A percentile compares a stretch with the other conserved stretches of the same genome.
These are phyloP conservation scores for Gymnoscopelus microlampas DNA, from an alignment of 2,797 vertebrate species.

Conservation along the genomic window DNA sequence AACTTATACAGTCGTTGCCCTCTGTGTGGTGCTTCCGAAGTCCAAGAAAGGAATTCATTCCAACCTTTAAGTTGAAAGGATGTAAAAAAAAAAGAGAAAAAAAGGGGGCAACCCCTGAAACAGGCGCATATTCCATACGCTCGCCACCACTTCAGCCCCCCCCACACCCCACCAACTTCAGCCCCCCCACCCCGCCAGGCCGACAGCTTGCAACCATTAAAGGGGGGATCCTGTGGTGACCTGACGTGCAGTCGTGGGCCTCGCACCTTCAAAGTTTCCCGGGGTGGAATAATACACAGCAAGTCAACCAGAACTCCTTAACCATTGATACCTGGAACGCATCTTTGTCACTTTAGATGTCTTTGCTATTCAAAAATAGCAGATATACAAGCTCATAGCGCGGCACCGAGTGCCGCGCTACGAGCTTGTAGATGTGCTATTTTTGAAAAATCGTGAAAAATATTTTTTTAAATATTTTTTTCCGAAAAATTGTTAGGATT, in stretches of 20 bases:
- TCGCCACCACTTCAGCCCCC: constrained; percentile 58
- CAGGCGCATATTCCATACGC: constrained; percentile 55
- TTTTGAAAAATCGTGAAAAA: too few species aligned
- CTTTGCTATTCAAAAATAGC: too few species aligned
- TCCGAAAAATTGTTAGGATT: too few species aligned
- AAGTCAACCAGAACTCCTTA: constrained; percentile 81
- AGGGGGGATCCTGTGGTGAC: constrained; percentile 80
- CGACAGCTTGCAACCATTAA: constrained; percentile 87
- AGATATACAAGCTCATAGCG: too few species aligned
- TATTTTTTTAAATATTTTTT: too few species aligned
- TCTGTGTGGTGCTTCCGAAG: constrained; percentile 57
- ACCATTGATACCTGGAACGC: too few species aligned
- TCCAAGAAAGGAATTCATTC: constrained; percentile 74
- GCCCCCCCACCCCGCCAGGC: constrained; percentile 59
- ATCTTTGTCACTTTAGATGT: too few species aligned
- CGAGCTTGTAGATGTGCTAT: too few species aligned
- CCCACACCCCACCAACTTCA: constrained; percentile 10
- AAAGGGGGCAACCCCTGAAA: constrained; percentile 61
- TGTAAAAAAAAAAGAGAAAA: not conserved
- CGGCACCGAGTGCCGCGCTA: too few species aligned
- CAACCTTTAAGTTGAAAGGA: constrained; percentile 32
- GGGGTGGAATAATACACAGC: constrained; percentile 80
- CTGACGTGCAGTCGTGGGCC: constrained; percentile 79
- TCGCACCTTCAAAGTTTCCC: constrained; percentile 80
- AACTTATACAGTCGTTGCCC: constrained; percentile 67